Percentiles rank a stretch among this genome's conserved stretches.
These are phyloP conservation scores for Tiliacea citrago DNA, from an alignment of 2,888 invertebrate genomes.

Conservation along the genomic window DNA sequence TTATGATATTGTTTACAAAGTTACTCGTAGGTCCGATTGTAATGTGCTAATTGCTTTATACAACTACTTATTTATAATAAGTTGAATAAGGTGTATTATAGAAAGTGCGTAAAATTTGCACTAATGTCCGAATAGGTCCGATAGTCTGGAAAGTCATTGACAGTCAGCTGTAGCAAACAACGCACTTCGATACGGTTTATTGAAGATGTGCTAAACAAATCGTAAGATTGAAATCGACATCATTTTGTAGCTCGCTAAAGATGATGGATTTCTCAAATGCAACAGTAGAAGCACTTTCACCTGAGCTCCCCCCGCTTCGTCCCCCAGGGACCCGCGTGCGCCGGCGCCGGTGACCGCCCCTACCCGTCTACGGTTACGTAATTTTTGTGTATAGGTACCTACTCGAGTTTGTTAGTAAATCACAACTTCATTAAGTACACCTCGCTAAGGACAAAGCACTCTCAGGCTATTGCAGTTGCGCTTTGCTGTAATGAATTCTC, in stretches of 20 bases:
- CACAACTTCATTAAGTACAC: slow-evolving; percentile 70
- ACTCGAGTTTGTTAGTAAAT: slow-evolving; percentile 68
- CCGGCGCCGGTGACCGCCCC: slow-evolving; percentile 61
- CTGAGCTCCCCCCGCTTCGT: slow-evolving; percentile 63
- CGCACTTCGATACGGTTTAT: slow-evolving; percentile 62
- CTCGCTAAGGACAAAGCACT: slow-evolving; percentile 70
- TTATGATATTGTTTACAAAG: slow-evolving; percentile 12
- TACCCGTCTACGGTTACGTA: slow-evolving; percentile 69
- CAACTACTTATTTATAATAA: not conserved
- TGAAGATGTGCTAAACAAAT: slow-evolving; percentile 67
- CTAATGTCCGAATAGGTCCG: not conserved
- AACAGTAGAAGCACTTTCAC: slow-evolving; percentile 83
- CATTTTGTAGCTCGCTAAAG: slow-evolving; percentile 75
- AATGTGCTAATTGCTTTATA: not conserved
- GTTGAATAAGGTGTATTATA: not conserved
- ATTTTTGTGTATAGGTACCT: slow-evolving; percentile 62
- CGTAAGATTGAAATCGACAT: slow-evolving; percentile 74
- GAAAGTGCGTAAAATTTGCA: not conserved
- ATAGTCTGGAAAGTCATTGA: slow-evolving; percentile 45
- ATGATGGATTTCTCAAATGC: slow-evolving; percentile 82
- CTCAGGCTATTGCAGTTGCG: slow-evolving; percentile 59
- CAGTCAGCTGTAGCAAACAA: slow-evolving; percentile 47
- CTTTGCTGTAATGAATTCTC: slow-evolving; percentile 47
- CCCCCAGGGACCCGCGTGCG: slow-evolving; percentile 13
- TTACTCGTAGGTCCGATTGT: slow-evolving; percentile 12